Conservation (phyloP, 2,113 vertebrate genomes). For the Brachypodius melanocephalos region DNA sequence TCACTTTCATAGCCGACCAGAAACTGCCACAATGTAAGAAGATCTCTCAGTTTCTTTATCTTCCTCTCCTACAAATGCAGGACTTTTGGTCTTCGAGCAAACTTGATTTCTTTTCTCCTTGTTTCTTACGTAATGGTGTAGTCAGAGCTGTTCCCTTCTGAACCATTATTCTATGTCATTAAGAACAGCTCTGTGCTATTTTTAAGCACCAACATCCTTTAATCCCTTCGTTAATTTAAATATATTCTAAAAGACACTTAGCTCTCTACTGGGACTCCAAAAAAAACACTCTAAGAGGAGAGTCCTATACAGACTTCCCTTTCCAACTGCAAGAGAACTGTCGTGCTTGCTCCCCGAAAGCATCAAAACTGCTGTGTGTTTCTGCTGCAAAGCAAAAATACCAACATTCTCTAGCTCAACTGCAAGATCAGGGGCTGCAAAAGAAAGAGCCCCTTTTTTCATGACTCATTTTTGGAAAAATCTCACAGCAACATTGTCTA, state of each 20-base stretch:
- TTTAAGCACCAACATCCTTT: constrained; percentile 27
- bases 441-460: background rate
- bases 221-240: constrained; percentile 45
- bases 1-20: background rate
- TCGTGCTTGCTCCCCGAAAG: accelerated
- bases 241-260: constrained; percentile 33
- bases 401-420: background rate
- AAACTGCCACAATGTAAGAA: background rate
- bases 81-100: background rate
- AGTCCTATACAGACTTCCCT: background rate
- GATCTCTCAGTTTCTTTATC: background rate
- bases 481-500: background rate
- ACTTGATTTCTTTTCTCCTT: background rate
- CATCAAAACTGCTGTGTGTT: background rate
- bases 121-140: background rate
- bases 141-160: background rate
- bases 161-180: background rate
- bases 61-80: background rate
- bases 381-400: background rate
- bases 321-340: background rate
- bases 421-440: background rate
- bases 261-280: background rate
- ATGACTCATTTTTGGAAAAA: background rate
- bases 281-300: background rate
- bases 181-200: background rate